Conservation (phyloP, 2,113 vertebrate genomes). For the Meles meles region DNA sequence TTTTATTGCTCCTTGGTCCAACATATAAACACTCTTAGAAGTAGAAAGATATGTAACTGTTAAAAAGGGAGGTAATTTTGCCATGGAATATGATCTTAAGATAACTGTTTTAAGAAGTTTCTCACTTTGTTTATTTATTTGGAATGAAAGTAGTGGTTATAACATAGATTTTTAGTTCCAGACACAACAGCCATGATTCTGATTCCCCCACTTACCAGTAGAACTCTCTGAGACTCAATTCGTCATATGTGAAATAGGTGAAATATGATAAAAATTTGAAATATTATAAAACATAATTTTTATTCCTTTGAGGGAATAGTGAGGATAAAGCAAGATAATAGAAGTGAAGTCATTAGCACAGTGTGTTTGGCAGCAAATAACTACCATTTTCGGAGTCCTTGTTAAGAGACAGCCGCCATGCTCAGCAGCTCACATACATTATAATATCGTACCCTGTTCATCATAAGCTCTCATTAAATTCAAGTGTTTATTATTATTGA, state of each 20-base stretch:
- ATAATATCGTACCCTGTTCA: background rate
- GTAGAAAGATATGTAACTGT: background rate
- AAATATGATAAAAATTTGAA: no score
- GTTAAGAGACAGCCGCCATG: background rate
- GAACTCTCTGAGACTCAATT: background rate
- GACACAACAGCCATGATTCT: background rate
- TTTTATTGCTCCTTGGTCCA: background rate
- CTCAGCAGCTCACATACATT: background rate
- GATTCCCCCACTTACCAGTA: background rate
- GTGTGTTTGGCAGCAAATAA: background rate
- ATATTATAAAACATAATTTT: no score
- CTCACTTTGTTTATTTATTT: conserved; percentile 9
- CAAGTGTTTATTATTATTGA: background rate
- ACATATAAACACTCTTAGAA: background rate
- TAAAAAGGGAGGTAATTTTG: background rate
- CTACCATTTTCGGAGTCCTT: background rate
- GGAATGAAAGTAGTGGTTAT: background rate
- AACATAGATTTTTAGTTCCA: background rate
- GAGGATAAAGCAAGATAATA: background rate
- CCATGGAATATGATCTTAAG: background rate
- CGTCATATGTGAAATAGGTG: background rate
- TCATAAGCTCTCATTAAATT: background rate
- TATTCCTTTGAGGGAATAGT: background rate
- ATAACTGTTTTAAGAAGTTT: background rate
- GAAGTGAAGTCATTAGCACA: background rate